Evolutionary conservation across 2,888 invertebrate genomes (phyloP).

Genomic region (Nomada goodeniana): DNA sequence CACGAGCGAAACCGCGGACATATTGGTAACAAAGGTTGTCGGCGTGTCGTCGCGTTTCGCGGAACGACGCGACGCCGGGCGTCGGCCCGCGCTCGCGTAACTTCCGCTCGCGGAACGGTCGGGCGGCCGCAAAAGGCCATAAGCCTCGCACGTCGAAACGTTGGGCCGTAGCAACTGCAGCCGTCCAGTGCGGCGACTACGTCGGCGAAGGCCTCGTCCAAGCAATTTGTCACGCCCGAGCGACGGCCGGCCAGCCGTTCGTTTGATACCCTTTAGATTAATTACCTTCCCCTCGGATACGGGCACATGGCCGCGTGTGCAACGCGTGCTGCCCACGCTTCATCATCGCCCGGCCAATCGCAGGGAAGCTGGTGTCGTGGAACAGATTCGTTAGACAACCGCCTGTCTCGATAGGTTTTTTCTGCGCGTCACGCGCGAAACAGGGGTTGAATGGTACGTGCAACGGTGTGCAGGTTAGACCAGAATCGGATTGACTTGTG

Average conservation of each 20-base stretch:
- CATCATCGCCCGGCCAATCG: constrained; percentile 37
- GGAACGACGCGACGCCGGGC: constrained; percentile 25
- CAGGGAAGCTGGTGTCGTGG: background rate
- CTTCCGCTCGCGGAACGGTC: constrained; percentile 57
- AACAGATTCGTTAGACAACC: constrained; percentile 10
- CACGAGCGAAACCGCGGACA: constrained; percentile 51
- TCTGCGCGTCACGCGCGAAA: background rate
- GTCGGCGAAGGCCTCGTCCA: constrained; percentile 62
- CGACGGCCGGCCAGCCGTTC: constrained; percentile 73
- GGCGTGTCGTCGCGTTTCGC: constrained; percentile 34
- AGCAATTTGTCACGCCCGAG: constrained; percentile 82
- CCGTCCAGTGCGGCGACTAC: constrained; percentile 44
- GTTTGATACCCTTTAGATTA: constrained; percentile 82
- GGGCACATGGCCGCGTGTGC: constrained; percentile 64
- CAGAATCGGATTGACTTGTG: no score
- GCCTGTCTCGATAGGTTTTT: background rate
- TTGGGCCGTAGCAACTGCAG: constrained; percentile 37
- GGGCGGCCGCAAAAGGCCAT: constrained; percentile 51
- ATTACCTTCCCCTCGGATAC: constrained; percentile 78
- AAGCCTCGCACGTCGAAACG: constrained; percentile 62
- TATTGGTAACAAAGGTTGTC: constrained; percentile 56
- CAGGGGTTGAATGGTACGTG: no score
- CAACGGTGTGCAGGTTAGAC: no score
- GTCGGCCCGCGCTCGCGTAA: constrained; percentile 33
- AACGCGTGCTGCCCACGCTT: constrained; percentile 55